Conservation (phyloP, 2,113 vertebrate species). For the Pelusios castaneus region DNA sequence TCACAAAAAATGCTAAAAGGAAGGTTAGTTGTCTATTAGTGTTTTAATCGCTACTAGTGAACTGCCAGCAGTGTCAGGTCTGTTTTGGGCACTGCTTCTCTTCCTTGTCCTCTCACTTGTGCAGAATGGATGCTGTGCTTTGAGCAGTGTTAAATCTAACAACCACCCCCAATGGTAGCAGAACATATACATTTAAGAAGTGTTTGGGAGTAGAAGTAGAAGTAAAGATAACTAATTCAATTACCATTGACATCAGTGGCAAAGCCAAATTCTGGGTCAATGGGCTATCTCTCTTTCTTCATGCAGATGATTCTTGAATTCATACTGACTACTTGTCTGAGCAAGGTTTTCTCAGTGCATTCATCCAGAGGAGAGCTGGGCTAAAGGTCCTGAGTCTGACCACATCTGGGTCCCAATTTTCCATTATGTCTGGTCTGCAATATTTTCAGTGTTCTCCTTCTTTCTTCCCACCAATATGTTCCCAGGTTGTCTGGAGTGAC, state of each 20-base stretch:
- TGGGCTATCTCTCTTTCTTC: background rate
- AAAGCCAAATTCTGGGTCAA: fast-evolving
- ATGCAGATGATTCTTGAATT: background rate
- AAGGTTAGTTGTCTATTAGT: background rate
- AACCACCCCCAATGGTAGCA: background rate
- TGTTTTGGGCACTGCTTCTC: background rate
- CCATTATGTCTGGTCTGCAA: background rate
- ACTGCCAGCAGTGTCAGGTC: fast-evolving
- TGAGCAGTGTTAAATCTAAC: background rate
- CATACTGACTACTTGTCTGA: background rate
- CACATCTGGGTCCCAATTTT: background rate
- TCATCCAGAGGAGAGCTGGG: background rate
- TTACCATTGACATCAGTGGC: fast-evolving
- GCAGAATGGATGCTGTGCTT: fast-evolving
- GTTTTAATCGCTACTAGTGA: background rate
- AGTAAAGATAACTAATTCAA: background rate
- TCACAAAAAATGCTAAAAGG: background rate
- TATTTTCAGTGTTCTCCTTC: background rate
- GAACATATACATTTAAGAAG: fast-evolving
- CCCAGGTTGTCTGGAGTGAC: background rate
- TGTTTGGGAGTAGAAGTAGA: background rate
- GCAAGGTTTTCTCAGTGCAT: background rate
- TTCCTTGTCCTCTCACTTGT: background rate
- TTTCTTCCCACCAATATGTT: background rate
- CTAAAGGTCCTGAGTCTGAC: background rate